Evolutionary conservation across 2,113 vertebrate genomes (phyloP).

Genomic region (Trematocara unimaculatum): DNA sequence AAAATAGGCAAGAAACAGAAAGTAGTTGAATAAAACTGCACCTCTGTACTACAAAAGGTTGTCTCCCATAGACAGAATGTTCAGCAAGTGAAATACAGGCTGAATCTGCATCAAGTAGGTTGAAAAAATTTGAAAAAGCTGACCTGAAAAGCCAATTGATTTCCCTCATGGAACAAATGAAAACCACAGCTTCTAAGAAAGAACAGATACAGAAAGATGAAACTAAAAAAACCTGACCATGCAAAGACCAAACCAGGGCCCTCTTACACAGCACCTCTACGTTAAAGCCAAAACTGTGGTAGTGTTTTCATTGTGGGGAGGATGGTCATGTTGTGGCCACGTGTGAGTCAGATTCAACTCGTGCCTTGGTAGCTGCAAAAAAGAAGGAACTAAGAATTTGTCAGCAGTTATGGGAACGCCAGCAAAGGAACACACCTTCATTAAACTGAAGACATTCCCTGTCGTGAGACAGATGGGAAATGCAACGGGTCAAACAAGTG

Average conservation of each 20-base stretch:
- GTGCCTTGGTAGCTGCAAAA: not conserved
- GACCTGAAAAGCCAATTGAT: not conserved
- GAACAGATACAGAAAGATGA: not conserved
- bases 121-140: not conserved
- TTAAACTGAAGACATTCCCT: not conserved
- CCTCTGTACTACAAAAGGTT: not conserved
- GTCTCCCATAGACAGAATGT: not conserved
- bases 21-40: not conserved
- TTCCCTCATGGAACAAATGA: not conserved
- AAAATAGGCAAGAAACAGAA: not conserved
- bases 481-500: not conserved
- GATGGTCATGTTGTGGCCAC: not conserved
- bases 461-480: not conserved
- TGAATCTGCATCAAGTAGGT: not conserved
- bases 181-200: not conserved
- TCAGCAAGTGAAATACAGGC: not conserved
- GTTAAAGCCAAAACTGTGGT: not conserved
- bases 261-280: not conserved
- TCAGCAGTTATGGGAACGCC: not conserved
- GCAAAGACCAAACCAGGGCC: not conserved
- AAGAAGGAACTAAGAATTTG: not conserved
- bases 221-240: not conserved
- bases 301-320: not conserved
- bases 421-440: not conserved
- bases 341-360: fast-evolving